These are phyloP conservation scores for Oreocharis arfaki DNA, from an alignment of 2,113 vertebrate species.

Conservation along the genomic window DNA sequence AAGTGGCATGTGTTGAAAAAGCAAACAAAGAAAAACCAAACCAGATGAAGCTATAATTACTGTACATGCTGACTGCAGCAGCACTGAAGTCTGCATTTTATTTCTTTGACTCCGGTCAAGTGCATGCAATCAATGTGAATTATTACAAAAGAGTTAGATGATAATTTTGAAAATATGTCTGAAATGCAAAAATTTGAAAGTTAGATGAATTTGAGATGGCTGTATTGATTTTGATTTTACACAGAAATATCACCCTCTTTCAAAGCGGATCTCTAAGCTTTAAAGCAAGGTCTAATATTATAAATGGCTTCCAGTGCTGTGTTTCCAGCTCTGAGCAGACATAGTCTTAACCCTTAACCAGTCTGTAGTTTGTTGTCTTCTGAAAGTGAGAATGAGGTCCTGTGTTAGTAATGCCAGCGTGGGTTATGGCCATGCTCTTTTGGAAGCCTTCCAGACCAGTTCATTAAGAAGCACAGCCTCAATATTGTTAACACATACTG, in stretches of 20 bases:
- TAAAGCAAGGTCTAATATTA: slow-evolving; percentile 31
- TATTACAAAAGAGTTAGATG: slow-evolving; percentile 56
- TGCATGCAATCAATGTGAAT: slow-evolving; percentile 68
- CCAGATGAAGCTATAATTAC: slow-evolving; percentile 48
- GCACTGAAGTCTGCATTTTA: slow-evolving; percentile 37
- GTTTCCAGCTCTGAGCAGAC: not conserved
- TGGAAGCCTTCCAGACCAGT: not conserved
- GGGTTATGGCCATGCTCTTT: not conserved
- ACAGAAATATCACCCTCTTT: slow-evolving; percentile 29
- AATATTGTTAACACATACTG: not conserved
- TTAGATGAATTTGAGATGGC: slow-evolving; percentile 46
- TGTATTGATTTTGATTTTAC: slow-evolving; percentile 63
- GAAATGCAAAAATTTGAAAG: slow-evolving; percentile 68
- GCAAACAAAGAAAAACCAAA: not conserved
- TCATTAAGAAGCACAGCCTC: not conserved
- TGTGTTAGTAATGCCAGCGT: not conserved
- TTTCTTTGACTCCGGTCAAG: slow-evolving; percentile 66
- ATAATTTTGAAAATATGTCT: slow-evolving; percentile 69
- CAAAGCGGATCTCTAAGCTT: slow-evolving; percentile 31
- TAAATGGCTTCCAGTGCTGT: not conserved
- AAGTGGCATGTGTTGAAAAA: not conserved
- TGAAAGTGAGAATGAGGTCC: not conserved
- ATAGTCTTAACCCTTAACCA: not conserved
- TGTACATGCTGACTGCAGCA: slow-evolving; percentile 66
- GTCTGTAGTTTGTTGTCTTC: not conserved